Conservation (phyloP, 2,888 invertebrate species). For the Synergus japonicus region DNA sequence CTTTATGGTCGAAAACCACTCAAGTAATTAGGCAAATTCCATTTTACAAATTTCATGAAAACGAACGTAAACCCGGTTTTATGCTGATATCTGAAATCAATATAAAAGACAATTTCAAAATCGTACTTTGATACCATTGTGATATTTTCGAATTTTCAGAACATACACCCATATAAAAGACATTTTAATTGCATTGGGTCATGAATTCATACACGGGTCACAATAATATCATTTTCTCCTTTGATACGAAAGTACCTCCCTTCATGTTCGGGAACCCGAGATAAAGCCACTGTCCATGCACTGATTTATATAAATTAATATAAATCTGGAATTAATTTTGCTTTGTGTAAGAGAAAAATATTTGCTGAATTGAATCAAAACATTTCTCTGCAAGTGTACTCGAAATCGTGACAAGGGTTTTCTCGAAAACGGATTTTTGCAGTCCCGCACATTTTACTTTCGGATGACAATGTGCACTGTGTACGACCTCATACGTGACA, state of each 20-base stretch:
- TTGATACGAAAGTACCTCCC: background rate
- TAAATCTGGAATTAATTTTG: background rate
- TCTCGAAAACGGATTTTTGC: conserved; percentile 36
- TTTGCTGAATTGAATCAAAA: conserved; percentile 34
- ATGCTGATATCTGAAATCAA: background rate
- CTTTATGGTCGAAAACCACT: conserved; percentile 21
- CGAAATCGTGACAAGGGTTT: conserved; percentile 29
- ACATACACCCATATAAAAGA: background rate
- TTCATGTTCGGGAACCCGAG: background rate
- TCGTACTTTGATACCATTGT: background rate
- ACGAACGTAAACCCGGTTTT: background rate
- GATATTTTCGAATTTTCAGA: background rate
- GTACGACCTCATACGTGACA: conserved; percentile 36
- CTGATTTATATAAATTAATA: background rate
- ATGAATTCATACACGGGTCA: background rate
- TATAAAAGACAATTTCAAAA: background rate
- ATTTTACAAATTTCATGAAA: background rate
- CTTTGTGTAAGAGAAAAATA: conserved; percentile 14
- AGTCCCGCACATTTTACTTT: conserved; percentile 37
- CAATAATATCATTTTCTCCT: no score
- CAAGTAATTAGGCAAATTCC: conserved; percentile 13
- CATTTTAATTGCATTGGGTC: background rate
- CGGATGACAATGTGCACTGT: conserved; percentile 35
- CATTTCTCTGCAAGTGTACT: conserved; percentile 29
- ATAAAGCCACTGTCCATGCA: background rate